phyloP scores from a whole-genome alignment of 2,113 vertebrate genomes.

The Lepus americanus region DNA sequence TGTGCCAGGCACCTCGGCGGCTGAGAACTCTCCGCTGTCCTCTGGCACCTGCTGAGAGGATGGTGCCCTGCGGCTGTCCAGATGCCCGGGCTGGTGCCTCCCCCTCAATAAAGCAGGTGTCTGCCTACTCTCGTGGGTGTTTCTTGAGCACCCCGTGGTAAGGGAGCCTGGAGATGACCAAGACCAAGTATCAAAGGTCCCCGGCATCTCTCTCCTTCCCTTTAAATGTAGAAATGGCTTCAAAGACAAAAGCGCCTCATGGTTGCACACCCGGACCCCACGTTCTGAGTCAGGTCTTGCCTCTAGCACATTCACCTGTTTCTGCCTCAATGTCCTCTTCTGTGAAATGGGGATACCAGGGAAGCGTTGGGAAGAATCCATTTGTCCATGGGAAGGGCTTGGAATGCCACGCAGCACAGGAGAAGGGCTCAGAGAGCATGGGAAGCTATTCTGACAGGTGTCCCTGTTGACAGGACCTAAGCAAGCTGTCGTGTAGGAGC shows the following conservation, averaged over 20 bases:
- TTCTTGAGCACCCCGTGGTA: not conserved
- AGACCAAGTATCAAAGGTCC: not conserved
- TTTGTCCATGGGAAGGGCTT: not conserved
- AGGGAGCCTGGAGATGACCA: not conserved
- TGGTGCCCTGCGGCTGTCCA: rapidly evolving
- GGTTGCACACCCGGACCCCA: not conserved
- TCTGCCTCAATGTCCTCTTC: not conserved
- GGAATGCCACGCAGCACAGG: rapidly evolving
- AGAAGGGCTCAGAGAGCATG: rapidly evolving
- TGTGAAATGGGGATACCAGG: not conserved
- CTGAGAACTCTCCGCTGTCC: not conserved
- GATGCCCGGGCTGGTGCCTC: no score
- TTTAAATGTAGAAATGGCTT: not conserved
- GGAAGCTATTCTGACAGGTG: rapidly evolving
- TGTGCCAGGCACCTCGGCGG: not conserved
- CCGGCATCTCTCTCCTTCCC: not conserved
- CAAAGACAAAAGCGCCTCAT: not conserved
- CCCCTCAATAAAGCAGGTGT: not conserved
- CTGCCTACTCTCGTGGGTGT: rapidly evolving
- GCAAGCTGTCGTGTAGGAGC: not conserved
- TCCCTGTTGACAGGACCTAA: not conserved
- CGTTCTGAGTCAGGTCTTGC: not conserved
- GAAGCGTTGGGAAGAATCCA: not conserved
- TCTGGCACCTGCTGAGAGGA: not conserved
- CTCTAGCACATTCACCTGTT: not conserved